Evolutionary conservation across 2,888 invertebrate genomes (phyloP), one percentile per base, ranked within the genome.

Genomic region (Polyommatus iphigenia): DNA sequence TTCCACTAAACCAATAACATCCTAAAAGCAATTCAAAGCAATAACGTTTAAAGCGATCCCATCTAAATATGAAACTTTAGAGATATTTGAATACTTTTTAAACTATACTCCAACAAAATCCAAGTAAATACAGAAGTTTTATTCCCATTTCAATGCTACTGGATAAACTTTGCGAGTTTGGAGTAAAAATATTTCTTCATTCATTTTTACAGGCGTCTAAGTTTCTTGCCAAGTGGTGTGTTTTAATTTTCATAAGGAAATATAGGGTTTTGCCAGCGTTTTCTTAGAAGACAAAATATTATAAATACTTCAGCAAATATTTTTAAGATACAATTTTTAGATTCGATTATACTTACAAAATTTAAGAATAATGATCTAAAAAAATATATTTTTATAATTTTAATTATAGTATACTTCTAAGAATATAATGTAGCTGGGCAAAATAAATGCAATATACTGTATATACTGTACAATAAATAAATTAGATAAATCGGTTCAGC

Each of bases 171-270:
- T 77, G 79, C 78, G 79, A 76, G 73, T 75, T 79, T 79, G 78
- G 78, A 80, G 79, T 81, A 81, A 81, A 78, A 80, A 79, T 77
- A 81, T 80, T 81, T 80, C 81, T 81, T 81, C 81, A 82, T 80
- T 80, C 80, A 81, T 79, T 79, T 86, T 85, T 86, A 82, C 79
- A 79, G 83, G 83, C 84, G 85, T 84, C 84, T 83, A 84, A 81
- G 81, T 81, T 82, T 84, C 85, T 89, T 92, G 93, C 92, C 92
- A 92, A 93, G 92, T 92, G 86, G 89, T 85, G 84, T 88, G 85
- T 87, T 88, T 90, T 90, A 91, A 90, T 90, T 90, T 89, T 85
- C 86, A 85, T 84, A 83, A 86, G 89, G 88, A 84, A 85, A 83
- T 86, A 88, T 88, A 90, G 89, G 88, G 88, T 88, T 82, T 62